Conservation (phyloP, 2,797 vertebrate genomes). For the Okamejei kenojei region DNA sequence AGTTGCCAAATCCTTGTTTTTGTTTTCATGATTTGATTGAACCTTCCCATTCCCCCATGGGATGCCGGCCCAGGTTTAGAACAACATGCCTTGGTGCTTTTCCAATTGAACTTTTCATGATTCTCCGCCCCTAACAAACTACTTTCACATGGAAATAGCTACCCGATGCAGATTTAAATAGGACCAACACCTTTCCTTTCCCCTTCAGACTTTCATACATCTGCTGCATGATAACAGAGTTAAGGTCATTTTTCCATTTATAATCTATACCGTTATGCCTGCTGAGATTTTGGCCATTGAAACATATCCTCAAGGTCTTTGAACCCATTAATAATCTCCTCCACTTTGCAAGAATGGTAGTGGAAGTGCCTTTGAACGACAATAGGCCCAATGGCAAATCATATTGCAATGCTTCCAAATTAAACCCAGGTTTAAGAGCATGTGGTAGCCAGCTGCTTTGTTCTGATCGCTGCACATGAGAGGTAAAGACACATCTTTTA, state of each 20-base stretch:
- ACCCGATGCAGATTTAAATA: background rate
- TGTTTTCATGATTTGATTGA: background rate
- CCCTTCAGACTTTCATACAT: background rate
- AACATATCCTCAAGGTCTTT: background rate
- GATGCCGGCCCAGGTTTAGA: background rate
- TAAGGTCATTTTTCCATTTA: background rate
- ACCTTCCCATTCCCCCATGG: background rate
- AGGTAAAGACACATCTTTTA: slow-evolving; percentile 1
- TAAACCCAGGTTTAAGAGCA: slow-evolving; percentile 14
- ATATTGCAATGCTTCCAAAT: slow-evolving; percentile 10
- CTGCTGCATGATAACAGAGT: background rate
- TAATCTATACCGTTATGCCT: background rate
- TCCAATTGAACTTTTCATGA: background rate
- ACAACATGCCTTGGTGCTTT: slow-evolving; percentile 6
- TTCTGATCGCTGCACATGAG: too few relatives aligned
- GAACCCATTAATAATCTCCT: slow-evolving; percentile 5
- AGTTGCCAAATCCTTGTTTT: background rate
- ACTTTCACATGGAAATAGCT: background rate
- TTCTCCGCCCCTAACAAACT: background rate
- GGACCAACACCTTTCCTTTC: background rate
- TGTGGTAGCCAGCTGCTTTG: slow-evolving; percentile 18
- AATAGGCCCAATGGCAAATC: slow-evolving; percentile 30
- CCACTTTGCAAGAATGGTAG: slow-evolving; percentile 4
- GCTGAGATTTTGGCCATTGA: background rate
- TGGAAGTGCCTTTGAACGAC: background rate